Evolutionary conservation across 2,797 vertebrate genomes (phyloP).

Genomic region (Crenichthys baileyi): DNA sequence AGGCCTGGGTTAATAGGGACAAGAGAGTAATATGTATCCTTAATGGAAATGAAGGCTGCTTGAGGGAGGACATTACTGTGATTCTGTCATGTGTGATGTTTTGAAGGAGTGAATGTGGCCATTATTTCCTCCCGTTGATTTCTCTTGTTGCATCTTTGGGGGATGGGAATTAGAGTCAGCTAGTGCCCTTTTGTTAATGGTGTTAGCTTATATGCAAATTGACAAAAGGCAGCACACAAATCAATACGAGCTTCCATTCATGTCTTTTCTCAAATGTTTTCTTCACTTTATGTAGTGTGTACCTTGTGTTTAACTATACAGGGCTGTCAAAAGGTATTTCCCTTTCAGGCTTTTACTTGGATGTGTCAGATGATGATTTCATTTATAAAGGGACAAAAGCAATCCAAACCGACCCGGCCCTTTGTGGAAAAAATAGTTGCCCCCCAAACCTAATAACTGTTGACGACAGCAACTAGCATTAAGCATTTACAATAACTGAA

Average conservation of each 20-base stretch:
- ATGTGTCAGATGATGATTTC: neutral
- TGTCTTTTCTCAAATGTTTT: neutral
- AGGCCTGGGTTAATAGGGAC: constrained; percentile 62
- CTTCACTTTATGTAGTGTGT: neutral
- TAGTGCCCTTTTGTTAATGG: constrained; percentile 56
- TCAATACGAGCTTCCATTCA: constrained; percentile 24
- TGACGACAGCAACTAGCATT: neutral
- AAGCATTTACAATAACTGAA: neutral
- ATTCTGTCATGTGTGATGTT: constrained; percentile 68
- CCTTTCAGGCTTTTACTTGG: neutral
- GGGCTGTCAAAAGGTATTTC: neutral
- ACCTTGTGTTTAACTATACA: neutral
- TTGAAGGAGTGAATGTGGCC: constrained; percentile 56
- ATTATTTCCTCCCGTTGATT: constrained; percentile 58
- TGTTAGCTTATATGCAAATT: constrained; percentile 45
- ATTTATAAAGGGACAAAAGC: neutral
- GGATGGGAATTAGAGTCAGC: constrained; percentile 53
- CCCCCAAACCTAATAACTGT: neutral
- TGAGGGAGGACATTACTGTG: constrained; percentile 65
- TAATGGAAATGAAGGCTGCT: constrained; percentile 73
- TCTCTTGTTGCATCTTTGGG: constrained; percentile 55
- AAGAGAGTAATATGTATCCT: constrained; percentile 65
- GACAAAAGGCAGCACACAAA: constrained; percentile 47
- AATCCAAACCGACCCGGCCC: neutral
- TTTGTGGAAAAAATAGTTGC: neutral